Evolutionary conservation across 1,140 invertebrate genomes (phyloP), one percentile per base, ranked within the genome.

Genomic region (Teleopsis dalmanni): DNA sequence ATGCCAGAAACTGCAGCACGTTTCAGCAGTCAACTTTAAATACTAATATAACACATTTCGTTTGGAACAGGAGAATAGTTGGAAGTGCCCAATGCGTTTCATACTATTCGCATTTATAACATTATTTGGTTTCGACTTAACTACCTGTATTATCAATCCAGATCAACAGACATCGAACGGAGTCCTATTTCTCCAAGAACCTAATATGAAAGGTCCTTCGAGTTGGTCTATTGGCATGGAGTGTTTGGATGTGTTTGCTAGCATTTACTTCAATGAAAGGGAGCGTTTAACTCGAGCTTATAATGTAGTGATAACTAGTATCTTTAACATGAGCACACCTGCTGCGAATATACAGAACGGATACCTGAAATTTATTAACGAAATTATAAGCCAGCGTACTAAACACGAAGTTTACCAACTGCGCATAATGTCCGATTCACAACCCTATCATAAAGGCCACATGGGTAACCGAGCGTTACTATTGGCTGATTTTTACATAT

Each of bases 161-260:
- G 27, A 56, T 9, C 59, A 62, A 29, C 55, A 65, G 6, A 54
- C 65, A 2, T 59, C 60, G 37, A 56, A 58, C 40, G 57, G 54
- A 44, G 60, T 65, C 21, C 61, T 68, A 23, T 63, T 62, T 41
- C 56, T 67, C 54, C 47, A 57, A 29, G 54, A 56, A 3, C 51
- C 43, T 7, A 57, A 55, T 40, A 58, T 59, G 7, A 22, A 62
- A 13, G 63, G 58, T 2, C 53, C 58, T 1, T 41, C 57, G 6
- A 51, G 57, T 0, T 63, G 58, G 60, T 38, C 50, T 11, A 58
- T 57, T 1, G 67, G 66, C 8, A 53, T 62, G 8, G 53, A 66
- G 3, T 70, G 67, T 38, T 48, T 70, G 25, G 57, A 66, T n/a
- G 51, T 40, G 6, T 62, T 70, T 10, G 48, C 56, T 1, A 58